phyloP scores from a whole-genome alignment of 1,140 invertebrate genomes.

The Hyphantria cunea region DNA sequence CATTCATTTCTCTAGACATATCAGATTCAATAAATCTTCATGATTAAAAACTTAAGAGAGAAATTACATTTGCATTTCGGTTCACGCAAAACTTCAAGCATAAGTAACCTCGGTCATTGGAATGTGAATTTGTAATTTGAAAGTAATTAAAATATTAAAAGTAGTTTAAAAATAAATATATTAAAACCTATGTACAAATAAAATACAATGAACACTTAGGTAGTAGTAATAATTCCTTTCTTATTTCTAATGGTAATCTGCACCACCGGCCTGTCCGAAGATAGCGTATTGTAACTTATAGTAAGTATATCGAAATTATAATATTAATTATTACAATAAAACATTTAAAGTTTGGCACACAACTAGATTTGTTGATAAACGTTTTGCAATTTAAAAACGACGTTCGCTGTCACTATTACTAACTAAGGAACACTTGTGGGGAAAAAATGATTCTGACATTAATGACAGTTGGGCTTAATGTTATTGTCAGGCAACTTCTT shows the following conservation, averaged over 20 bases:
- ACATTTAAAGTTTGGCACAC: slow-evolving; percentile 1
- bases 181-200: slow-evolving; percentile 7
- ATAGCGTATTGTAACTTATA: slow-evolving; percentile 35
- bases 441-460: too few species aligned
- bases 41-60: too few species aligned
- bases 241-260: slow-evolving; percentile 78
- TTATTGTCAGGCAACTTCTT: too few species aligned
- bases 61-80: too few species aligned
- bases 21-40: not conserved
- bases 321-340: slow-evolving; percentile 1
- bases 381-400: too few species aligned
- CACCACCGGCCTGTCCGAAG: slow-evolving; percentile 74
- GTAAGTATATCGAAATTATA: slow-evolving; percentile 27
- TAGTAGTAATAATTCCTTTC: slow-evolving; percentile 50
- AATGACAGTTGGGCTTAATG: too few species aligned
- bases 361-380: not conserved
- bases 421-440: too few species aligned
- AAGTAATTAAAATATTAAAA: not conserved
- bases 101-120: too few species aligned
- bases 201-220: slow-evolving; percentile 62
- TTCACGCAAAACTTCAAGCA: too few species aligned
- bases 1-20: not conserved
- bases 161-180: slow-evolving; percentile 2
- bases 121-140: too few species aligned
- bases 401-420: too few species aligned